A percentile compares a stretch with the other conserved stretches of the same genome.
Evolutionary conservation across 1,140 invertebrate genomes (phyloP).

Genomic region (Pseudobourletiella spinata): DNA sequence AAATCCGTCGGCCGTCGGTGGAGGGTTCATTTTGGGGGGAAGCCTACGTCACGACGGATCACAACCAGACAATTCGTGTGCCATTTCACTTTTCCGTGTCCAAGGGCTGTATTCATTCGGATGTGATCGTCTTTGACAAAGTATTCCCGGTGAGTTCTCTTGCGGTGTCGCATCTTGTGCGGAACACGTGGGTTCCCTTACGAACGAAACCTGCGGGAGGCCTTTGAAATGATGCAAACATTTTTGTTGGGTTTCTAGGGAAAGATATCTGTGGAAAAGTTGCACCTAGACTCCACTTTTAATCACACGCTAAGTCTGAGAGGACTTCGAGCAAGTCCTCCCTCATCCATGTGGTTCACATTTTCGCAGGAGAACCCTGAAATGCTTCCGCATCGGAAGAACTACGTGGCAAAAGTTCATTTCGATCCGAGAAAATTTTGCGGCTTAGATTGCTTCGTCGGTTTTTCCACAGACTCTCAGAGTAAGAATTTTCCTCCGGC

Average conservation of each 20-base stretch:
- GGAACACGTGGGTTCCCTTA: no score
- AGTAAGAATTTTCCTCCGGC: slow-evolving; percentile 47
- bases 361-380: slow-evolving; percentile 23
- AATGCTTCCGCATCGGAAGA: slow-evolving; percentile 38
- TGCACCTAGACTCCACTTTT: slow-evolving; percentile 32
- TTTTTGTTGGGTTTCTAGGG: slow-evolving; percentile 64
- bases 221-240: no score
- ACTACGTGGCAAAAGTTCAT: slow-evolving; percentile 48
- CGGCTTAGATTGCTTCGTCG: slow-evolving; percentile 64
- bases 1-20: slow-evolving; percentile 55
- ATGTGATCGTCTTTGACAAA: slow-evolving; percentile 62
- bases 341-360: slow-evolving; percentile 29
- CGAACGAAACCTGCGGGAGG: no score
- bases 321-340: slow-evolving; percentile 13
- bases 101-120: slow-evolving; percentile 40
- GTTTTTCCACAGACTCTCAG: slow-evolving; percentile 49
- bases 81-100: slow-evolving; percentile 34
- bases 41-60: slow-evolving; percentile 41
- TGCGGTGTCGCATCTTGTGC: no score
- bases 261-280: slow-evolving; percentile 50
- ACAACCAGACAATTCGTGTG: slow-evolving; percentile 30
- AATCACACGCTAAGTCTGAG: slow-evolving; percentile 28
- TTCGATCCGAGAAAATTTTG: slow-evolving; percentile 64
- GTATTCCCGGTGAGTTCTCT: slow-evolving; percentile 70
- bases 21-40: slow-evolving; percentile 61